phyloP scores from a whole-genome alignment of 2,113 vertebrate genomes.

The Canis aureus region DNA sequence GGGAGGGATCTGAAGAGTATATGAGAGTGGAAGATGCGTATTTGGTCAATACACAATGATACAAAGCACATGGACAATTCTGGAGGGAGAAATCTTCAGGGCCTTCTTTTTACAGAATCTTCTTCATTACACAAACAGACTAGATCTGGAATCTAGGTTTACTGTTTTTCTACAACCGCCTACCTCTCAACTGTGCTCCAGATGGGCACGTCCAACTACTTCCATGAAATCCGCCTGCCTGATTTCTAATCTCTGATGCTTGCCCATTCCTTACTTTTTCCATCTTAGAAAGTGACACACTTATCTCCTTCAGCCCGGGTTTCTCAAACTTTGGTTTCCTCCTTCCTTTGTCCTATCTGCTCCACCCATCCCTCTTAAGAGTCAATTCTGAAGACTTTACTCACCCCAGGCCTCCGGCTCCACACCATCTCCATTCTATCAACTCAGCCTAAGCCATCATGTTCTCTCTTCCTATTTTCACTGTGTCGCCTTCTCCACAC shows the following conservation, averaged over 20 bases:
- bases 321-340: not conserved
- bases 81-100: not conserved
- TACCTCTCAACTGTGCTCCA: not conserved
- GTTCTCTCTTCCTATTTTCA: not conserved
- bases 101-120: not conserved
- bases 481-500: not conserved
- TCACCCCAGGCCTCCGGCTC: not conserved
- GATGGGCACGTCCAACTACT: not conserved
- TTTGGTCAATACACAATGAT: not conserved
- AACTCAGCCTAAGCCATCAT: not conserved
- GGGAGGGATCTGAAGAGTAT: not conserved
- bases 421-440: not conserved
- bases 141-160: not conserved
- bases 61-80: not conserved
- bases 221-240: not conserved
- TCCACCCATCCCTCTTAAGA: not conserved
- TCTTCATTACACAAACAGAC: not conserved
- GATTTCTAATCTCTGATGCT: not conserved
- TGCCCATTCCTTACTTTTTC: not conserved
- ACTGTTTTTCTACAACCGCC: not conserved
- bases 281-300: not conserved
- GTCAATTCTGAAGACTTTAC: not conserved
- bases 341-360: not conserved
- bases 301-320: too few species aligned
- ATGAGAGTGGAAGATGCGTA: not conserved